phyloP scores from a whole-genome alignment of 2,888 invertebrate species.

The Steinernema carpocapsae region DNA sequence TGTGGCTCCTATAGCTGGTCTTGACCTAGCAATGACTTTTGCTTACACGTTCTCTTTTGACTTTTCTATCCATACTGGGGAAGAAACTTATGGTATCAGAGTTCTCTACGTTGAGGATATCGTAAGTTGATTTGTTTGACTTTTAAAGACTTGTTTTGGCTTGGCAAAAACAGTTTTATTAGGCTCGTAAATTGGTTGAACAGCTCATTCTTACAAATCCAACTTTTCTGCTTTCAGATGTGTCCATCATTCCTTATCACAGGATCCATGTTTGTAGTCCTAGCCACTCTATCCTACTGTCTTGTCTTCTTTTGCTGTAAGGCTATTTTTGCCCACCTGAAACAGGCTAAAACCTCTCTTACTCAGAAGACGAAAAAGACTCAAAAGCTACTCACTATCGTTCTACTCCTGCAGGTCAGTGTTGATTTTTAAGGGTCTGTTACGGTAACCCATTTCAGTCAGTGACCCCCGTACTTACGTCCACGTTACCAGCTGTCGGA shows the following conservation, averaged over 20 bases:
- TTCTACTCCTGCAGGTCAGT: too few species aligned
- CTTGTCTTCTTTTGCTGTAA: slow-evolving; percentile 4
- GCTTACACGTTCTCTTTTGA: neutral
- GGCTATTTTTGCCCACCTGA: neutral
- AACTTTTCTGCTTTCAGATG: too few species aligned
- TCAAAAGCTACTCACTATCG: neutral
- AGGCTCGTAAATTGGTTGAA: too few species aligned
- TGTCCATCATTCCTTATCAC: neutral
- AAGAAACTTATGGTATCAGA: neutral
- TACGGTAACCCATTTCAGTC: too few species aligned
- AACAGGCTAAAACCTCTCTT: neutral
- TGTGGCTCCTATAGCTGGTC: neutral
- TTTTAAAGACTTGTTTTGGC: neutral
- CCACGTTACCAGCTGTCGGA: neutral
- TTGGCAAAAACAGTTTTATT: too few species aligned
- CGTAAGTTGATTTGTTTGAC: neutral
- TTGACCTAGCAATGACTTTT: neutral
- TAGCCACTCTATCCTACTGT: neutral
- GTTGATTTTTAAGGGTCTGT: too few species aligned
- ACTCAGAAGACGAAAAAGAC: neutral
- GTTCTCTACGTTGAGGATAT: neutral
- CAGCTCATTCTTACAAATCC: too few species aligned
- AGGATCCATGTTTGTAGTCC: neutral
- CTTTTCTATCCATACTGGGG: neutral
- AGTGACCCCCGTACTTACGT: neutral